Base-by-base conservation (phyloP, 2,113 vertebrate species). In the Cisticola juncidis region DNA sequence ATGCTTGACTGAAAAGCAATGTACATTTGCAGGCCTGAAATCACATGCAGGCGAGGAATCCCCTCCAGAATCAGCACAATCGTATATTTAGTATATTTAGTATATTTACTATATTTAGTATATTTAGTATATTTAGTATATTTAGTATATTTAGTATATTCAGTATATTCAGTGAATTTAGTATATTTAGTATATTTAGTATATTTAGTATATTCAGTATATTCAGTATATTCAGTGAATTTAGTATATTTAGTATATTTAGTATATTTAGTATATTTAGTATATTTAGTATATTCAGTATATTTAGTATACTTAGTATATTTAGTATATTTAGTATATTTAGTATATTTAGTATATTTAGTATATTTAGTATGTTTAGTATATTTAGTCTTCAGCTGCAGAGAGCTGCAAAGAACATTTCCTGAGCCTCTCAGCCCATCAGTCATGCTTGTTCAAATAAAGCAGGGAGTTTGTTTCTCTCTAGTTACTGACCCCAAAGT, bases 381-480 rank as follows among this genome's bases (percentile, higher is more conserved):
- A 35, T n/a, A 71, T 85, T 97, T 84, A 93, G 82, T 68, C 57
- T 86, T 94, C 69, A 86, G 10, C 73, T 94, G 82, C 51, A 87
- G 93, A 90, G 88, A 96, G 19, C 83, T 92, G 92, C 85, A 90
- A 71, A 76, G 94, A 94, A 93, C 94, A 97, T 95, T 92, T 92
- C 91, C 88, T 70, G 76, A 61, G 90, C 87, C 62, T 94, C 92
- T 83, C 69, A 81, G 81, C 73, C 84, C 85, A 94, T 96, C 78
- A 60, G 56, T 94, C 81, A 93, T 85, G 36, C 76, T 86, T 89
- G 74, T 81, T 94, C 88, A 70, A 50, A 61, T 96, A 91, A 72
- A 95, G 94, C 85, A 89, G 82, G 47, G n/a, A 35, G 76, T 84
- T 90, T 56, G 23, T 88, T 96, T 92, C 95, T 50, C 81, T 83